Evolutionary conservation across 35 echinoderm and acorn worm genomes (phyloP), one percentile per base, ranked within the genome.

Genomic region (Apostichopus californicus): DNA sequence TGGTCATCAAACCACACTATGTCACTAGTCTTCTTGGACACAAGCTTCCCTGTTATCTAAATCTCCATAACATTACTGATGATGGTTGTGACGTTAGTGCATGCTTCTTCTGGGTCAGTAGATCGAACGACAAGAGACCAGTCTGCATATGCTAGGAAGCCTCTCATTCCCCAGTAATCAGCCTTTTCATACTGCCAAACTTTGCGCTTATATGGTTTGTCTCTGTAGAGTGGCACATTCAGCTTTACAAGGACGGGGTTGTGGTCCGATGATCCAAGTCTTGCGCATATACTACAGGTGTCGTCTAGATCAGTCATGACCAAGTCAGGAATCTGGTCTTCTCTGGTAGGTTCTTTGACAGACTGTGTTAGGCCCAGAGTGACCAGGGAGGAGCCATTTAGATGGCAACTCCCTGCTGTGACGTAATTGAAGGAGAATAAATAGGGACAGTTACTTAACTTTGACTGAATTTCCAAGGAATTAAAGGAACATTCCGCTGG

Each of bases 221-320:
- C 92, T 77, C 92, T 90, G 1, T 64, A 59, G 21, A 78, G n/a
- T 54, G 91, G 17, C 5, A 72, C 57, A 21, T 92, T 78, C 8
- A 92, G 57, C 28, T 81, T 58, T 13, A 92, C 57, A 17, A 83
- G 28, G 10, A 89, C 84, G 18, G 94, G 89, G 56, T 95, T 95
- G 56, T 95, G 94, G 23, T 95, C 90, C 9, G 94, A 95, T 56
- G 94, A 81, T 60, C 90, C 91, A 3, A 95, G 82, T 56, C 73
- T 92, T 28, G 95, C 55, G 54, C 8, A 15, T 61, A 87, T 86
- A 55, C 55, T 87, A 55, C 20, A 22, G 18, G 92, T 91, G 24
- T 0, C 24, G 24, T 25, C 24, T n/a, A n/a, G n/a, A n/a, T n/a
- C n/a, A n/a, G n/a, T n/a, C n/a, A n/a, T n/a, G n/a, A n/a, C n/a